Percentiles rank a stretch among this genome's conserved stretches.
phyloP scores from a whole-genome alignment of 2,888 invertebrate genomes.

The Caenorhabditis wallacei region DNA sequence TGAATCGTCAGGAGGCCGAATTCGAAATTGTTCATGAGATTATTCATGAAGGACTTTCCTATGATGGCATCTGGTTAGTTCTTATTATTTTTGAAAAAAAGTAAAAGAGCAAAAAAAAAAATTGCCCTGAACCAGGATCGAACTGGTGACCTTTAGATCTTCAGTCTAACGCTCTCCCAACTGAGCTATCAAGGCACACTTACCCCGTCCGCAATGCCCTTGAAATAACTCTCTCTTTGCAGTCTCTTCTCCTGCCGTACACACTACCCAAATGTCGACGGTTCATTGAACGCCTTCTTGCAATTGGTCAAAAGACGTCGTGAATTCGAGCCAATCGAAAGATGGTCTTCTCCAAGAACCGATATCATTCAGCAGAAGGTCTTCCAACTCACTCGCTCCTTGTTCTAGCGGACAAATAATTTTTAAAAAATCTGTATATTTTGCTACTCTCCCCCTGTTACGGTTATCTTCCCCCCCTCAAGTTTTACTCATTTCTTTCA shows the following conservation, averaged over 20 bases:
- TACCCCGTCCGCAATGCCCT: background rate
- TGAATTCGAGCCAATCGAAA: slow-evolving; percentile 76
- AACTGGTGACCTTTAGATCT: slow-evolving; percentile 83
- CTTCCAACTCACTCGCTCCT: slow-evolving; percentile 68
- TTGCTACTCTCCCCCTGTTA: slow-evolving; percentile 4
- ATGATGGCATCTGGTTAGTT: slow-evolving; percentile 79
- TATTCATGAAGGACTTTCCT: slow-evolving; percentile 72
- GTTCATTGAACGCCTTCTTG: slow-evolving; percentile 75
- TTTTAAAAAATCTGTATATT: slow-evolving; percentile 18
- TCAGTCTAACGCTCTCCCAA: slow-evolving; percentile 83
- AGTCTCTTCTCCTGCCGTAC: slow-evolving; percentile 78
- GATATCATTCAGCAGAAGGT: slow-evolving; percentile 75
- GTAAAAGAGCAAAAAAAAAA: slow-evolving; percentile 28
- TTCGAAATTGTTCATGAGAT: slow-evolving; percentile 77
- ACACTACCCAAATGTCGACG: slow-evolving; percentile 75
- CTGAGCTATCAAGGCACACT: slow-evolving; percentile 74
- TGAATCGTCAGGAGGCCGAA: slow-evolving; percentile 73
- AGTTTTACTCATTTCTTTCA: slow-evolving; percentile 39
- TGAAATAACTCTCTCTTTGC: slow-evolving; percentile 53
- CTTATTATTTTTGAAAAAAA: background rate
- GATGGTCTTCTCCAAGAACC: slow-evolving; percentile 74
- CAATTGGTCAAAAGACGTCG: slow-evolving; percentile 73
- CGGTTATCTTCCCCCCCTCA: slow-evolving; percentile 56
- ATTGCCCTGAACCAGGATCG: slow-evolving; percentile 82
- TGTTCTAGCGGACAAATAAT: slow-evolving; percentile 46